These are phyloP conservation scores for Cygnus buccinator DNA, from an alignment of 2,113 vertebrate genomes.

Conservation along the genomic window DNA sequence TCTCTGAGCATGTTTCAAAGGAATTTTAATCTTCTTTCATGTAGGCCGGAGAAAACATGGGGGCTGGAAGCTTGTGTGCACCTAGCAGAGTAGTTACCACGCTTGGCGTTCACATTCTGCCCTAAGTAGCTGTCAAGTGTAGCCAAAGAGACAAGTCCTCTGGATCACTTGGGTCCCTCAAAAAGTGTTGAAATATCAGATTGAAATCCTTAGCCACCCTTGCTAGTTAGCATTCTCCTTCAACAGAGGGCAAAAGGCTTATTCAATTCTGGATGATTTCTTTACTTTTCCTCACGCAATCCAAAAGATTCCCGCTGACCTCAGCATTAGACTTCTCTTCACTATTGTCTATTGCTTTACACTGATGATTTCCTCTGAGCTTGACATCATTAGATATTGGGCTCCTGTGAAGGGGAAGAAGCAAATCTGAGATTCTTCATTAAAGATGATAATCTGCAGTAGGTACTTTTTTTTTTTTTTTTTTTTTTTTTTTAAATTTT, in stretches of 20 bases:
- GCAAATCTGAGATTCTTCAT: neutral
- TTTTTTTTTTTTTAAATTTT: too few species aligned
- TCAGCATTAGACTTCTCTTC: neutral
- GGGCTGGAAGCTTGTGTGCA: neutral
- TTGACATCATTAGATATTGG: neutral
- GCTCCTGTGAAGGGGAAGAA: neutral
- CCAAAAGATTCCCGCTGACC: neutral
- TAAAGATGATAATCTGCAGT: neutral
- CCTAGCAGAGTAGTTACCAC: neutral
- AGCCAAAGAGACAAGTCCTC: neutral
- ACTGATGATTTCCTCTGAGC: neutral
- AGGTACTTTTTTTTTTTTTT: neutral
- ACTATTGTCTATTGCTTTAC: neutral
- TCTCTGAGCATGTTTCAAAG: neutral
- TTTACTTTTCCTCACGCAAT: neutral
- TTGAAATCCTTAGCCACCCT: neutral
- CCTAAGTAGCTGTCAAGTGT: neutral
- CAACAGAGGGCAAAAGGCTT: neutral
- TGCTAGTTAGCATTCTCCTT: neutral
- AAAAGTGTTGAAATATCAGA: neutral
- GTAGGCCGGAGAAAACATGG: neutral
- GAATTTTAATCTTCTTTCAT: conserved; percentile 53
- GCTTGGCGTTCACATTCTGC: neutral
- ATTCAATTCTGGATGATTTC: neutral
- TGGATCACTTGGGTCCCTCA: neutral